Evolutionary conservation across 1,140 invertebrate species (phyloP), one percentile per base, ranked within the genome.

Genomic region (Drosophila nasuta): DNA sequence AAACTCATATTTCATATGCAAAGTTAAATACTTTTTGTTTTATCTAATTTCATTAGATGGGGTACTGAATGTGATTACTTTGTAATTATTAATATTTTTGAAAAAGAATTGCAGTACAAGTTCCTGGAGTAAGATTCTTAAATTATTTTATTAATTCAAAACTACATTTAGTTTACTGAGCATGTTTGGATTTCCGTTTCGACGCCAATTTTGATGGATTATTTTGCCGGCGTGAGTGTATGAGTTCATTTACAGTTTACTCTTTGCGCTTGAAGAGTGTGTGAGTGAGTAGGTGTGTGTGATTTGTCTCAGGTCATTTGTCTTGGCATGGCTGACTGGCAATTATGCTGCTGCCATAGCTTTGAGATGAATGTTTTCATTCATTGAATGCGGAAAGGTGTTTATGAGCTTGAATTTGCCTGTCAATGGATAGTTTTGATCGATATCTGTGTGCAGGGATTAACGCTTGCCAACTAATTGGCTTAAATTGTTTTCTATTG

Each of bases 331-430:
- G 35, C 49, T 54, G 64, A n/a, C 49, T 64, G 60, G 57, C 69
- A 67, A 80, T 77, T 70, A 74, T 71, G 72, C 25, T 17, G 52
- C 30, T 15, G 30, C 30, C n/a, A 38, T 35, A 43, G 41, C 63
- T 46, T 3, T 5, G n/a, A 5, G 30, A 63, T 70, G 35, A 69
- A 65, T 74, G 57, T 64, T 48, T 79, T 54, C 58, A 76, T 83
- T 74, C 71, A 69, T 62, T 58, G 77, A 88, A 88, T 81, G 85
- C 85, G 85, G 85, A 88, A 88, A 88, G 85, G 85, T 89, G 81
- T 85, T 88, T 89, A 88, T 81, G 77, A 69, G 85, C 74, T 71
- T 43, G 35, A 49, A 54, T 64, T 71, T 38, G 48, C 38, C 33
- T 68, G 46, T 67, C 62, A 66, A 51, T 58, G 56, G 52, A 10